Evolutionary conservation across 2,888 invertebrate genomes (phyloP).

Genomic region (Cacoxenus indagator): DNA sequence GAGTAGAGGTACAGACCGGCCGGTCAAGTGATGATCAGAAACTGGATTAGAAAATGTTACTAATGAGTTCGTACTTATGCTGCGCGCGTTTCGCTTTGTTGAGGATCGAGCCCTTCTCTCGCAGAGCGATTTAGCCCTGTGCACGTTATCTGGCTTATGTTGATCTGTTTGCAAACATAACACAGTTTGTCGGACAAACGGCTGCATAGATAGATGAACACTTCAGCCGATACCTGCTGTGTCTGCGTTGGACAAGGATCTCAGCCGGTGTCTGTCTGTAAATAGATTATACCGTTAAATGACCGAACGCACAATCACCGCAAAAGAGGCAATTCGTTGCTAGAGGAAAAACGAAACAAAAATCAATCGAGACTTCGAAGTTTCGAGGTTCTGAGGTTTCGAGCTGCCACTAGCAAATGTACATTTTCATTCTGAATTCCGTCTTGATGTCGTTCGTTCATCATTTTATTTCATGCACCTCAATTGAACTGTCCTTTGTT

Average conservation of each 20-base stretch:
- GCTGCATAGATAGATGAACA: no score
- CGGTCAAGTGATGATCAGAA: neutral
- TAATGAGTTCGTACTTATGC: slow-evolving; percentile 27
- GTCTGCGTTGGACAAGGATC: neutral
- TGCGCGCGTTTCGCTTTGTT: slow-evolving; percentile 34
- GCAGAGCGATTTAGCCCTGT: neutral
- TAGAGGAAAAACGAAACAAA: neutral
- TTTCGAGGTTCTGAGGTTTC: no score
- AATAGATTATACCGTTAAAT: slow-evolving; percentile 58
- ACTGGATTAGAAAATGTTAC: neutral
- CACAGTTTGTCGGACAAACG: slow-evolving; percentile 41
- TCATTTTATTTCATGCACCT: neutral
- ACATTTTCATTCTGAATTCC: slow-evolving; percentile 29
- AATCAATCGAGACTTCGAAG: slow-evolving; percentile 31
- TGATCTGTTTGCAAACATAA: slow-evolving; percentile 59
- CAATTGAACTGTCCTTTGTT: slow-evolving; percentile 44
- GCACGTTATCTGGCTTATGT: slow-evolving; percentile 45
- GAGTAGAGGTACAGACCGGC: neutral
- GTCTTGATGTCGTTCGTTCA: neutral
- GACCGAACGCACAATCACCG: slow-evolving; percentile 35
- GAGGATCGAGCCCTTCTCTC: neutral
- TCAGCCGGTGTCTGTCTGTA: neutral
- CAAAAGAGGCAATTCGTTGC: slow-evolving; percentile 22
- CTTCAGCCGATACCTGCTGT: neutral
- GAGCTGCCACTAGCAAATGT: slow-evolving; percentile 59